Percentiles rank a stretch among this genome's conserved stretches.
Evolutionary conservation across 2,113 vertebrate genomes (phyloP).

Genomic region (Zosterops lateralis): DNA sequence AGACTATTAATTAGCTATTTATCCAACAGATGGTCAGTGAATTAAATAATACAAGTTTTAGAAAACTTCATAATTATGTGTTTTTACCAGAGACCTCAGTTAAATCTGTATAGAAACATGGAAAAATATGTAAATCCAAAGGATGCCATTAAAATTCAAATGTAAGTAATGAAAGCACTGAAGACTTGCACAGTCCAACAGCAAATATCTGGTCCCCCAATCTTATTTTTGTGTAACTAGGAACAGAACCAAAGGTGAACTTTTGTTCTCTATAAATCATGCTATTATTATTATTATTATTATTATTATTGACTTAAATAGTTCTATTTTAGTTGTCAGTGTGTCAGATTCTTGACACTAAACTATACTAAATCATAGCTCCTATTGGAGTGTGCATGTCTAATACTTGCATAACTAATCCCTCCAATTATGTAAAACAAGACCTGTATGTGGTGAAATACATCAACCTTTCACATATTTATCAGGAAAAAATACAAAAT

Average conservation of each 20-base stretch:
- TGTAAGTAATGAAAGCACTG: not conserved
- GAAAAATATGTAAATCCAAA: not conserved
- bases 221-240: not conserved
- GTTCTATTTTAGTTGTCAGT: not conserved
- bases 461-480: not conserved
- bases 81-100: not conserved
- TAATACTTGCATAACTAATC: not conserved
- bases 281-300: not conserved
- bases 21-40: not conserved
- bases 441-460: not conserved
- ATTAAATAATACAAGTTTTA: slow-evolving; percentile 10
- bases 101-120: not conserved
- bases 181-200: not conserved
- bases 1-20: slow-evolving; percentile 10
- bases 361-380: not conserved
- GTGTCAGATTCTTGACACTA: not conserved
- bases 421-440: not conserved
- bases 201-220: not conserved
- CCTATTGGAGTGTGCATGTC: not conserved
- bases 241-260: not conserved
- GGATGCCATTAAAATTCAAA: not conserved
- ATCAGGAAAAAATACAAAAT: not conserved
- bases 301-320: not conserved
- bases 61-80: not conserved
- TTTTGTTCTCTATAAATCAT: not conserved